These are phyloP conservation scores for Pangasianodon gigas DNA, from an alignment of 2,113 vertebrate species.

Conservation along the genomic window DNA sequence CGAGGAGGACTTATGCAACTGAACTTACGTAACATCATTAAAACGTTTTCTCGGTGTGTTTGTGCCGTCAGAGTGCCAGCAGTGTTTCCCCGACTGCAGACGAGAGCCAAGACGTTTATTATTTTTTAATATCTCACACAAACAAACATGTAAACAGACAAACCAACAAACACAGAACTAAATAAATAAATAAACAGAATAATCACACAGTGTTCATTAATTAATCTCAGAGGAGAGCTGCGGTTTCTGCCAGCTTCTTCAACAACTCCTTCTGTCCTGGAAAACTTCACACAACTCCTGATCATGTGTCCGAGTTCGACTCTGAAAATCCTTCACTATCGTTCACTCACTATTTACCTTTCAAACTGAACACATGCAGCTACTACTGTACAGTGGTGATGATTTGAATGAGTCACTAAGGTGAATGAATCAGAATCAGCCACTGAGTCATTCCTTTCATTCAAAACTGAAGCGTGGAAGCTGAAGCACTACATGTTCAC, in stretches of 20 bases:
- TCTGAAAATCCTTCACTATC: neutral
- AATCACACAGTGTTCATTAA: neutral
- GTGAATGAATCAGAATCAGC: neutral
- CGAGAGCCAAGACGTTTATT: neutral
- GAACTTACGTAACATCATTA: slow-evolving; percentile 64
- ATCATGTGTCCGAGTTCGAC: neutral
- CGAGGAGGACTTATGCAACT: slow-evolving; percentile 60
- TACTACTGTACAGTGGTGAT: neutral
- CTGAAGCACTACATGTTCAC: neutral
- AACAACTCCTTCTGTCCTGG: neutral
- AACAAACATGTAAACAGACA: neutral
- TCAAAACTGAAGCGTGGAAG: neutral
- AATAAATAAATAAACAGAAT: neutral
- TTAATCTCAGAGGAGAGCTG: slow-evolving; percentile 1
- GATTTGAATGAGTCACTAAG: neutral
- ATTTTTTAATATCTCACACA: neutral
- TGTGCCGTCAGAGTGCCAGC: slow-evolving; percentile 10
- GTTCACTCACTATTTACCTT: too few species aligned
- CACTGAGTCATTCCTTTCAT: neutral
- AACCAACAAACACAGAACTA: neutral
- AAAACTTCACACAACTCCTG: neutral
- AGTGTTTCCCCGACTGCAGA: slow-evolving; percentile 4
- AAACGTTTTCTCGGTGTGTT: slow-evolving; percentile 53
- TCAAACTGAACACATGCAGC: neutral
- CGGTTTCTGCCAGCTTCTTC: neutral